Evolutionary conservation across 2,888 invertebrate species (phyloP), one percentile per base, ranked within the genome.

Genomic region (Dasysyrphus tricinctus): DNA sequence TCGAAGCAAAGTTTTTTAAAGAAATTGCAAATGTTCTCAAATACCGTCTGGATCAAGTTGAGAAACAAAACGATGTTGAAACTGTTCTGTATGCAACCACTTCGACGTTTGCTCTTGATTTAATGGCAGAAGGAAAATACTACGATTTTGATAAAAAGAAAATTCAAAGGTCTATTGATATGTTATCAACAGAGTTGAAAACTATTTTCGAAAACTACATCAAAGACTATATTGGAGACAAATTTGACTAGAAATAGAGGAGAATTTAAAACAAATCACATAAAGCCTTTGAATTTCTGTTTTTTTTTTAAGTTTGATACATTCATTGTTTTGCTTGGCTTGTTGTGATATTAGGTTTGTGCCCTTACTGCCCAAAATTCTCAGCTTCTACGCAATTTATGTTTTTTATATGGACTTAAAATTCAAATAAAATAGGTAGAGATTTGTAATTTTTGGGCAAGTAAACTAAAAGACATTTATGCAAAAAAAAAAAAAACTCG

Each of bases 191-290:
- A 8, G 82, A 86, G 24, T 4, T 86, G 11, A 65, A 32, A 54
- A 16, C 8, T 24, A 19, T 82, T 39, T 86, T 86, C 9, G 78
- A 86, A 12, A 86, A 86, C 39, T 86, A 86, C n/a, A 47, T 86
- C 11, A 16, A 59, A 1, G 86, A 86, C 54, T 86, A 75, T 16
- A 70, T 86, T 67, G 85, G 67, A 32, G 70, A 54, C 0, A 47
- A 11, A 29, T 79, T 83, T 37, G 42, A 63, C 11, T 24, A 24
- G n/a, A 32, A 32, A 6, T 1, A 6, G 32, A 6, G 5, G 2
- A 34, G 8, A 37, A 37, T 37, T 6, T 1, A 37, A 37, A 37
- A 32, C 2, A 32, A 32, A 32, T 32, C 32, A n/a, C n/a, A n/a
- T 32, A 32, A 32, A 32, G 32, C 24, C 24, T 24, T 24, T 24